Base-by-base conservation (phyloP, 2,888 invertebrate species). In the Sarcophaga carnaria region DNA sequence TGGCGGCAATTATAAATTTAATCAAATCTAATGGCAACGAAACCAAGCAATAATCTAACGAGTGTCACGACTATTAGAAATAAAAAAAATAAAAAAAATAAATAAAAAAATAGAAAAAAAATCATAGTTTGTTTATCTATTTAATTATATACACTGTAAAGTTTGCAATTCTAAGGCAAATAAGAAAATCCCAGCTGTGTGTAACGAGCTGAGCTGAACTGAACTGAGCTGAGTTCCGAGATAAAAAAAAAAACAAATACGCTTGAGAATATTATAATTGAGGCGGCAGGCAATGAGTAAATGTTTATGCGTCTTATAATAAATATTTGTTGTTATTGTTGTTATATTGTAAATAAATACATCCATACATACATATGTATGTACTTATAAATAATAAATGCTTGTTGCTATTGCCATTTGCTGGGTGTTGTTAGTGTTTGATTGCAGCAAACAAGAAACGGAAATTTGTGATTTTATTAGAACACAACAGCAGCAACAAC, bases 381-480 rank as follows among this genome's bases (percentile, higher is more conserved):
- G 6, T 37, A 37, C 37, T 6, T 6, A 37, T 37, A 37, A 37
- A 37, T 37, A 37, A 37, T 37, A 37, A 37, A 37, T 37, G 8
- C 37, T 37, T 37, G 37, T 37, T 37, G 37, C 37, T 37, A 10
- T 37, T 37, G 37, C 37, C 8, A 10, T 37, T 37, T 37, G 37
- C 37, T 37, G 37, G 37, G 37, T 37, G 37, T 37, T 37, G 37
- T 37, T 37, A 10, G 37, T 10, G 54, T 14, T 54, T 12, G 54
- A 54, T 54, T 54, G 54, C 54, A 60, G 54, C 54, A 60, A 80
- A 78, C 69, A 81, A 82, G 77, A 82, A 83, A 75, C 83, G 86
- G 83, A 87, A 87, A 82, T 72, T 84, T 71, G 81, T 82, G 79
- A 79, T 80, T 83, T 78, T 14, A 54, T 54, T 14, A 54, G 17